phyloP scores from a whole-genome alignment of 2,888 invertebrate species.

The Gari tellinella region DNA sequence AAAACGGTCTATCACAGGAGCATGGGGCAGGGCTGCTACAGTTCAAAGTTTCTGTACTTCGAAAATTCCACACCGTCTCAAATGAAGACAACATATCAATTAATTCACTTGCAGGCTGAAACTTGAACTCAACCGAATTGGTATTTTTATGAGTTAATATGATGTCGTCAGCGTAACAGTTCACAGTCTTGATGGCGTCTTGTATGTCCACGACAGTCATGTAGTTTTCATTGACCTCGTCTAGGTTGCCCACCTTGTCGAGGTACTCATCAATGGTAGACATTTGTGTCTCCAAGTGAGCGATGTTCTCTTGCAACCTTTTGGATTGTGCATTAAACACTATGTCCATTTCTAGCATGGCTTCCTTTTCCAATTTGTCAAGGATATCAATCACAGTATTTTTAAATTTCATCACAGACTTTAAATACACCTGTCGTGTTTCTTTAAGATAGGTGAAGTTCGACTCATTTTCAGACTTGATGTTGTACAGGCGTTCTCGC shows the following conservation, averaged over 20 bases:
- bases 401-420: constrained; percentile 48
- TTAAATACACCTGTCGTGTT: constrained; percentile 31
- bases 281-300: constrained; percentile 28
- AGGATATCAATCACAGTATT: constrained; percentile 34
- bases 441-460: constrained; percentile 24
- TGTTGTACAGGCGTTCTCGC: constrained; percentile 37
- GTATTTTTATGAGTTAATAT: constrained; percentile 35
- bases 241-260: constrained; percentile 15
- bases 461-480: constrained; percentile 40
- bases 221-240: constrained; percentile 11
- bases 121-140: constrained; percentile 21
- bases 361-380: constrained; percentile 52
- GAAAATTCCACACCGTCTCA: constrained; percentile 34
- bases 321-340: constrained; percentile 29
- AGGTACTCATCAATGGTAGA: constrained; percentile 26
- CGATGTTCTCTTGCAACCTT: constrained; percentile 34
- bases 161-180: constrained; percentile 25
- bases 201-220: constrained; percentile 40
- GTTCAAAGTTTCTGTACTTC: constrained; percentile 16
- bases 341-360: constrained; percentile 45
- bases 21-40: constrained; percentile 46
- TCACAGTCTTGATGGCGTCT: constrained; percentile 26
- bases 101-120: constrained; percentile 29
- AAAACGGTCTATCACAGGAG: constrained; percentile 47
- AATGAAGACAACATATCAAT: constrained; percentile 7